Evolutionary conservation across 2,797 vertebrate species (phyloP), one percentile per base, ranked within the genome.

Genomic region (Hippopotamyrus pictus): DNA sequence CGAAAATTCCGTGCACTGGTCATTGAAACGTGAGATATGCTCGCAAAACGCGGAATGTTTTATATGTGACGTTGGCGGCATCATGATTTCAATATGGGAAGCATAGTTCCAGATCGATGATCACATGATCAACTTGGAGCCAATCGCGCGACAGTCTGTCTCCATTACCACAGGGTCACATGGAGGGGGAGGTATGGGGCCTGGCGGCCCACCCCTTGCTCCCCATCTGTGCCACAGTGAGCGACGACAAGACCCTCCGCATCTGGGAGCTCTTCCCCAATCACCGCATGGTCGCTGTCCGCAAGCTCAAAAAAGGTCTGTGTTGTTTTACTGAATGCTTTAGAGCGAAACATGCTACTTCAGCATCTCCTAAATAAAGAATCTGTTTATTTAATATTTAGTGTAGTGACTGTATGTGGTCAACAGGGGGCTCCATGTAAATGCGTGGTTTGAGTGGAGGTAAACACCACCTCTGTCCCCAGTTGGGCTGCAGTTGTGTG

Each of bases 111-210:
- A 46, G 41, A 46, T 82, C 8, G 41, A 46, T 46, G 41, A 82
- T 44, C 76, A 46, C 76, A 46, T 82, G 76, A 62, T 5, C 69
- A 54, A n/a, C 37, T 89, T 62, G 37, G 12, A 51, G 57, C 17
- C 54, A 44, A 9, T 59, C 8, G 0, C 19, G 17, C 19, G 9
- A 57, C 50, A 87, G 22, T 90, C 25, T 92, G 50, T 84, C 37
- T 90, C 4, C 88, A 87, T 91, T 54, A 89, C 83, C 86, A 84
- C 91, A 99, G 98, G 98, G 98, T 84, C 98, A 99, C 91, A 98
- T 98, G 97, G 97, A 99, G 92, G 98, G 98, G 19, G 98, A 99
- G 91, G 98, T 99, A 19, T 99, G 98, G 98, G 98, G 98, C 33
- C 91, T 99, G 92, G 97, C 98, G 0, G 96, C 97, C 51, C 98